phyloP scores from a whole-genome alignment of 2,797 vertebrate species.

The Amniataba percoides region DNA sequence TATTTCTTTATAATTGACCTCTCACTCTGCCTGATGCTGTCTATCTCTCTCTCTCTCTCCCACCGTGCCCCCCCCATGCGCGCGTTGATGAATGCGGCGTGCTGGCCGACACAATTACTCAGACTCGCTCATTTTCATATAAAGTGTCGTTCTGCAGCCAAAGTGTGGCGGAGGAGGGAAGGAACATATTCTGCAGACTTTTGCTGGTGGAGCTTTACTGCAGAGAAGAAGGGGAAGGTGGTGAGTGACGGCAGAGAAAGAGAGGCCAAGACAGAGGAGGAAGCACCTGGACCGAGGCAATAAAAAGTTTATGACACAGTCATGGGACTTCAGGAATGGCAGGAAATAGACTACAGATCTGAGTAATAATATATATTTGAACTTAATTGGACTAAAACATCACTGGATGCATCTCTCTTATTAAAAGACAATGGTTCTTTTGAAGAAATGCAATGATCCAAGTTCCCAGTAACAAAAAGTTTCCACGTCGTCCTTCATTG shows the following conservation, averaged over 20 bases:
- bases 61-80: background rate
- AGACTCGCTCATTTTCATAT: slow-evolving; percentile 55
- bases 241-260: background rate
- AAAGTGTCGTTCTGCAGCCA: slow-evolving; percentile 31
- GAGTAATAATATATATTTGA: background rate
- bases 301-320: background rate
- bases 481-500: slow-evolving; percentile 8
- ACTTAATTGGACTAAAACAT: background rate
- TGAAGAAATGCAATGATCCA: background rate
- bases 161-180: slow-evolving; percentile 9
- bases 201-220: slow-evolving; percentile 29
- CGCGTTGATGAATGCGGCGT: slow-evolving; percentile 23
- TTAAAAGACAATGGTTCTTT: background rate
- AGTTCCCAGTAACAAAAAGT: slow-evolving; percentile 1
- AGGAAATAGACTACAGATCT: background rate
- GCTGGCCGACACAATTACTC: slow-evolving; percentile 24
- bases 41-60: background rate
- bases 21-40: slow-evolving; percentile 20
- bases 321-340: background rate
- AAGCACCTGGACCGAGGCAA: background rate
- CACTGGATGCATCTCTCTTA: background rate
- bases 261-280: background rate
- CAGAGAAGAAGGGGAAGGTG: background rate
- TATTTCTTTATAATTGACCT: slow-evolving; percentile 40
- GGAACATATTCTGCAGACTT: slow-evolving; percentile 33